Base-by-base conservation (phyloP, 2,113 vertebrate species). In the Carassius auratus region DNA sequence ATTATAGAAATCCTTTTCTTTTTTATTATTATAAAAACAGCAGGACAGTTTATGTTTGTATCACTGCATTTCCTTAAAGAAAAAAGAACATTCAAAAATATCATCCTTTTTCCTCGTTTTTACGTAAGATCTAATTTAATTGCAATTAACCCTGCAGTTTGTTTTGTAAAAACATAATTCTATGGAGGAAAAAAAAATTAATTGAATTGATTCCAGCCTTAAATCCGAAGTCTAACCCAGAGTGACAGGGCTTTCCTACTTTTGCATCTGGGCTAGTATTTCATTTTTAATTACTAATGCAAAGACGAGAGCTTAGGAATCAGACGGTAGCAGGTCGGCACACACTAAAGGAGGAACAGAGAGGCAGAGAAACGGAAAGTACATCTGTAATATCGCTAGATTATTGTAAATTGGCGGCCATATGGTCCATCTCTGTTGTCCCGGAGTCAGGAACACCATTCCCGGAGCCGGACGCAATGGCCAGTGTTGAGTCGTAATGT, bases 201-300 rank as follows among this genome's bases (percentile, higher is more conserved):
- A 94, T 95, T 90, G 90, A 92, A 94, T 95, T 94, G 93, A 94
- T 93, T 94, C 45, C 71, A 91, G 89, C 85, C 89, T 91, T 91
- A 92, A 94, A 92, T 92, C 92, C 92, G 90, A 93, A 94, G 62
- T 81, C 45, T 36, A 14, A 91, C 94, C 91, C 88, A 88, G 92
- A 88, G 90, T 90, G 88, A 87, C 87, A 90, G 89, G 86, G 84
- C 69, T 90, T 92, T 91, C 90, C 92, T 92, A 91, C 89, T 90
- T 90, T 89, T 94, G 91, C 92, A 94, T 94, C 92, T 94, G 93
- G 89, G 91, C 89, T 89, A 87, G 91, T 88, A 90, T 94, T 92
- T 92, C 85, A 86, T 92, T 93, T 95, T 94, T 95, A 94, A 95
- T 95, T 94, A 94, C 92, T 93, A 94, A 94, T 95, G 93, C 93